These are phyloP conservation scores for Perca flavescens DNA, from an alignment of 2,113 vertebrate species.

Conservation along the genomic window DNA sequence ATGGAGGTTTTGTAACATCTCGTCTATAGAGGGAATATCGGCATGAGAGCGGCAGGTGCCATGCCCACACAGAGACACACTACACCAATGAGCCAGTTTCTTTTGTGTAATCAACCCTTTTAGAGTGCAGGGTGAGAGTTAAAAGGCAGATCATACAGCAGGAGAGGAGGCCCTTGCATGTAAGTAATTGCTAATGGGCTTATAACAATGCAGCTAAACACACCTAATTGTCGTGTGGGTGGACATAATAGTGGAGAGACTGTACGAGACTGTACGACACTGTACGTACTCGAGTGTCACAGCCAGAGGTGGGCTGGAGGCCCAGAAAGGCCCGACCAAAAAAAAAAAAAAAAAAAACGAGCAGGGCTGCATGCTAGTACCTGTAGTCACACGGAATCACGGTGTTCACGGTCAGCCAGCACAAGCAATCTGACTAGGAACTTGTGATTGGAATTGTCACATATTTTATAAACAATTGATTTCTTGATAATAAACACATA, in stretches of 20 bases:
- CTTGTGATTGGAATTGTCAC: neutral
- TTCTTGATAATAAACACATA: no score
- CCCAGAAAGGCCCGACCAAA: neutral
- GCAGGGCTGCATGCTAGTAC: neutral
- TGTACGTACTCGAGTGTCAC: neutral
- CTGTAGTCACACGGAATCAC: neutral
- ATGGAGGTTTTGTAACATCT: neutral
- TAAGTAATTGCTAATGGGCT: constrained; percentile 43
- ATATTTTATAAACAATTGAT: no score
- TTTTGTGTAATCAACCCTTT: constrained; percentile 17
- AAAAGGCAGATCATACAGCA: constrained; percentile 17
- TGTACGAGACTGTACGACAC: neutral
- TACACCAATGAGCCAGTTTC: neutral
- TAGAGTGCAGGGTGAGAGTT: neutral
- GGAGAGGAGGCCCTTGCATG: constrained; percentile 22
- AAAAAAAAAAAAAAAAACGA: constrained; percentile 13
- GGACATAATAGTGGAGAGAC: neutral
- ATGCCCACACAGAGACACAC: neutral
- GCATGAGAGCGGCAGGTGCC: constrained; percentile 5
- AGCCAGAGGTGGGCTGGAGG: neutral
- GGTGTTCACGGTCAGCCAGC: neutral
- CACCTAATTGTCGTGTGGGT: constrained; percentile 34
- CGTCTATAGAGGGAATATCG: neutral
- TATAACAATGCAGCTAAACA: constrained; percentile 26
- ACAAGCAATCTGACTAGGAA: neutral